phyloP scores from a whole-genome alignment of 2,888 invertebrate genomes.

The Antitype chi region DNA sequence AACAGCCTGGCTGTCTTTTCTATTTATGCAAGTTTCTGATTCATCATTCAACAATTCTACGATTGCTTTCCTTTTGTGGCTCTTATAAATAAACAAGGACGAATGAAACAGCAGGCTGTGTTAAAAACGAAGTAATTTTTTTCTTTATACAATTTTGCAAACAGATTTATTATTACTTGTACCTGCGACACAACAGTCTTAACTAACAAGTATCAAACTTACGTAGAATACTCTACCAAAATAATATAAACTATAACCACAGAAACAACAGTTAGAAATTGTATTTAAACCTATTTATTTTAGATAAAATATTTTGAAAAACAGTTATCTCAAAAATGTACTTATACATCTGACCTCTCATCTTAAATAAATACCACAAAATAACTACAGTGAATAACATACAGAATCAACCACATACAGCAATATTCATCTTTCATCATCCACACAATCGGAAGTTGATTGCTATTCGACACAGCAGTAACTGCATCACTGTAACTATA shows the following conservation, averaged over 20 bases:
- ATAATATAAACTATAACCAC: too few relatives aligned
- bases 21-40: constrained; percentile 40
- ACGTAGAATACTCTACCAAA: background rate
- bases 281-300: background rate
- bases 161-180: background rate
- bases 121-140: too few relatives aligned
- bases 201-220: background rate
- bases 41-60: background rate
- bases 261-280: background rate
- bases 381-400: background rate
- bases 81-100: background rate
- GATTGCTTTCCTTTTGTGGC: background rate
- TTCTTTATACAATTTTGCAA: background rate
- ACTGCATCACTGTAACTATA: constrained; percentile 35
- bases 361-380: background rate
- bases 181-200: too few relatives aligned
- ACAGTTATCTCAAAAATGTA: background rate
- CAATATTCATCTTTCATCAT: constrained; percentile 28
- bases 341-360: background rate
- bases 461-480: constrained; percentile 52
- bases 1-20: constrained; percentile 29
- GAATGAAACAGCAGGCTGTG: background rate
- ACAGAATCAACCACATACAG: background rate
- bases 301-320: background rate
- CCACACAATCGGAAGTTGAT: constrained; percentile 52